Percentiles rank a stretch among this genome's conserved stretches.
Evolutionary conservation across 35 echinoderm and acorn worm genomes (phyloP).

Genomic region (Eucidaris tribuloides): DNA sequence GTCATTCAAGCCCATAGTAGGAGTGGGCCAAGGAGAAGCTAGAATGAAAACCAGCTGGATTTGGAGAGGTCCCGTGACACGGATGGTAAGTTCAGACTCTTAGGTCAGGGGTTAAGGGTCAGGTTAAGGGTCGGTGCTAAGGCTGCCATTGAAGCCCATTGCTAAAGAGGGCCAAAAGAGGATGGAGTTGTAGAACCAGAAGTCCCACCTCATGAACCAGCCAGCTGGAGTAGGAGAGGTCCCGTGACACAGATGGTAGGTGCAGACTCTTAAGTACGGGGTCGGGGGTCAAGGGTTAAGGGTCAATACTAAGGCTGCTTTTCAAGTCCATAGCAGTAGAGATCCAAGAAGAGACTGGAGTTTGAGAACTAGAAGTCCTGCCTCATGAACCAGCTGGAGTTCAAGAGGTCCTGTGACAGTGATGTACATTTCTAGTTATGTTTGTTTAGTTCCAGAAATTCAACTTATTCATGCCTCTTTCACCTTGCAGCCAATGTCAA

Average conservation of each 20-base stretch:
- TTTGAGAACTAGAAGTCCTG: conserved; percentile 97
- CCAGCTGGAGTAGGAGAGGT: conserved; percentile 95
- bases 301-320: no score
- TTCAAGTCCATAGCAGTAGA: no score
- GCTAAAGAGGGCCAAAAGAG: conserved; percentile 94
- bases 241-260: conserved; percentile 94
- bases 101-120: no score
- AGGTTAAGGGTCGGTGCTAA: no score
- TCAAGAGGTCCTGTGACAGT: conserved; percentile 91
- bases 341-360: conserved; percentile 93
- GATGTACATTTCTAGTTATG: no score
- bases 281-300: no score
- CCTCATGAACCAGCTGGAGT: conserved; percentile 93
- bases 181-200: conserved; percentile 98
- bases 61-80: conserved; percentile 95
- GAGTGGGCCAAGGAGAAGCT: conserved; percentile 94
- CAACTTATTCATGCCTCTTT: no score
- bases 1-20: no score
- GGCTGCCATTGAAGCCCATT: no score
- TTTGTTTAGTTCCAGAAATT: no score
- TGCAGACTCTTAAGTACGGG: no score
- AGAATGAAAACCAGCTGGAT: conserved; percentile 96
- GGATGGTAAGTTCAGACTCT: conserved; percentile 75
- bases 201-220: conserved; percentile 73
- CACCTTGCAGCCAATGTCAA: conserved; percentile 86